phyloP scores from a whole-genome alignment of 2,797 vertebrate species.

The Takifugu ocellatus region DNA sequence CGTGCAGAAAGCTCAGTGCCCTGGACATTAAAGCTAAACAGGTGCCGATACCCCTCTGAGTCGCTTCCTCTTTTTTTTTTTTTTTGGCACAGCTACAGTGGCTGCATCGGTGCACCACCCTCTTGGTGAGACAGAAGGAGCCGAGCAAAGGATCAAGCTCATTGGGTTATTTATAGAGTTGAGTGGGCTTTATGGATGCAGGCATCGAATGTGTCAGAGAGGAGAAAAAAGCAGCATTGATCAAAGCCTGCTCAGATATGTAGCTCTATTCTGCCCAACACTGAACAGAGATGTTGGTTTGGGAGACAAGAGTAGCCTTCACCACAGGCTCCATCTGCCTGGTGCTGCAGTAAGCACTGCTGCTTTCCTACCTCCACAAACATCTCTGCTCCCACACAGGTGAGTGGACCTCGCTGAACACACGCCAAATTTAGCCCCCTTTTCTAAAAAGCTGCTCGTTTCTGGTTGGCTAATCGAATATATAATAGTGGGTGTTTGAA shows the following conservation, averaged over 20 bases:
- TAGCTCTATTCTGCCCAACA: slow-evolving; percentile 45
- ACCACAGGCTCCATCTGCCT: slow-evolving; percentile 31
- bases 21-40: slow-evolving; percentile 37
- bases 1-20: slow-evolving; percentile 9
- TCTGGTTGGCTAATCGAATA: slow-evolving; percentile 53
- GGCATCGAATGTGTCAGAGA: slow-evolving; percentile 70
- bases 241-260: slow-evolving; percentile 57
- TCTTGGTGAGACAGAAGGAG: slow-evolving; percentile 68
- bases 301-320: slow-evolving; percentile 42
- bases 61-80: slow-evolving; percentile 6
- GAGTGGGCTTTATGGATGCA: slow-evolving; percentile 71
- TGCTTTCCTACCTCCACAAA: slow-evolving; percentile 55
- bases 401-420: slow-evolving; percentile 57
- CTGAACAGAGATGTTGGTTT: slow-evolving; percentile 26
- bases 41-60: slow-evolving; percentile 15
- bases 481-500: slow-evolving; percentile 46
- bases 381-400: slow-evolving; percentile 62
- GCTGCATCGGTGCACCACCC: slow-evolving; percentile 50
- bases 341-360: slow-evolving; percentile 46
- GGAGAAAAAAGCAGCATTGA: slow-evolving; percentile 62
- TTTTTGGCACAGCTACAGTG: slow-evolving; percentile 29
- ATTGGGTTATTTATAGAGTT: slow-evolving; percentile 74
- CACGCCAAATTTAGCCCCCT: slow-evolving; percentile 55
- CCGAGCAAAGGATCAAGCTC: slow-evolving; percentile 65
- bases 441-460: slow-evolving; percentile 42